phyloP scores from a whole-genome alignment of 2,797 vertebrate genomes.

The Tenualosa ilisha region DNA sequence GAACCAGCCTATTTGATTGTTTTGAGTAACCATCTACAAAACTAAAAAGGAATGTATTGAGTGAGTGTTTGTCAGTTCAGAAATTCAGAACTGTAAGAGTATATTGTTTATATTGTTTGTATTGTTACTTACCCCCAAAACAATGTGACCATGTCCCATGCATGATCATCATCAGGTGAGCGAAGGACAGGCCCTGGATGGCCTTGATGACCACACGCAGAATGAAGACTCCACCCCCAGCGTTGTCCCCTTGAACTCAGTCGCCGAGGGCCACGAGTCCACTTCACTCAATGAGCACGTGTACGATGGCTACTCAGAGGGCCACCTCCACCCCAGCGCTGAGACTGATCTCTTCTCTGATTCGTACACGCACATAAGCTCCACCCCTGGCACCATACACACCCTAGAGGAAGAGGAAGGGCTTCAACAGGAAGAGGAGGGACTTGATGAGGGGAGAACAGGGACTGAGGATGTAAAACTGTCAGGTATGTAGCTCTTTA shows the following conservation, averaged over 20 bases:
- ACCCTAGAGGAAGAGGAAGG: conserved; percentile 57
- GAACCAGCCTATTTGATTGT: not conserved
- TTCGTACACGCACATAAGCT: conserved; percentile 67
- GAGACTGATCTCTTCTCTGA: conserved; percentile 71
- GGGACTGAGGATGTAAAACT: conserved; percentile 34
- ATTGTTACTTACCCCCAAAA: not conserved
- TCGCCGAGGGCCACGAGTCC: conserved; percentile 42
- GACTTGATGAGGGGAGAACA: conserved; percentile 45
- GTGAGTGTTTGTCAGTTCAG: not conserved
- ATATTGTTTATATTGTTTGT: not conserved
- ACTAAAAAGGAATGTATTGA: not conserved
- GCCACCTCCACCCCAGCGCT: conserved; percentile 32
- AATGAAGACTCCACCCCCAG: conserved; percentile 35
- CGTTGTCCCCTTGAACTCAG: conserved; percentile 17
- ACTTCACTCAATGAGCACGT: conserved; percentile 43
- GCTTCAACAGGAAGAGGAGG: conserved; percentile 53
- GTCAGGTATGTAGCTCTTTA: not conserved
- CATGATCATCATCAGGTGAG: not conserved
- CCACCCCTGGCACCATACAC: conserved; percentile 52
- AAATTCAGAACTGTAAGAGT: too few relatives aligned
- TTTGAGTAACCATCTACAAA: not conserved
- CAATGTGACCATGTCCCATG: not conserved
- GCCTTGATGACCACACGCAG: conserved; percentile 40
- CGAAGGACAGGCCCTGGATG: conserved; percentile 57
- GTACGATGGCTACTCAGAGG: conserved; percentile 50